phyloP scores from a whole-genome alignment of 1,140 invertebrate species.

The Temnothorax curvispinosus region DNA sequence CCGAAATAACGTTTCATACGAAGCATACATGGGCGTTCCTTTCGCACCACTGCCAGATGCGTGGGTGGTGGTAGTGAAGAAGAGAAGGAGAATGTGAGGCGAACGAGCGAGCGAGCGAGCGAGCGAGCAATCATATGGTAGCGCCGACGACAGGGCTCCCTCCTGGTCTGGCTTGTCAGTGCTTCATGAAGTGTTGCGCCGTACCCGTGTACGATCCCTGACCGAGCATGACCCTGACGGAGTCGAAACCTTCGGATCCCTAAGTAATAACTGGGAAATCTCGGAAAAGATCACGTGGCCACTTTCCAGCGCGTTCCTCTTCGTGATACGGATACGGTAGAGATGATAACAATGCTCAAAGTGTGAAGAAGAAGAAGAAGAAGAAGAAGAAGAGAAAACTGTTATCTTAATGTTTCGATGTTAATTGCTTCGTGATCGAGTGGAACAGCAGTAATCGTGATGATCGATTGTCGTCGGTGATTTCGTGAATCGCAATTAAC shows the following conservation, averaged over 20 bases:
- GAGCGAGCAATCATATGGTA: conserved; percentile 78
- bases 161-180: conserved; percentile 77
- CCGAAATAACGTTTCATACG: conserved; percentile 68
- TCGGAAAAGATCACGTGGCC: not conserved
- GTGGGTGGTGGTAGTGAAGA: conserved; percentile 79
- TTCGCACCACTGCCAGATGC: conserved; percentile 79
- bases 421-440: not conserved
- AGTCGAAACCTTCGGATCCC: not conserved
- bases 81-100: conserved; percentile 78
- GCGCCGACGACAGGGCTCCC: conserved; percentile 70
- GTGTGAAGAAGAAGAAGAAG: not conserved
- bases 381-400: not conserved
- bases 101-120: conserved; percentile 59
- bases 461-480: not conserved
- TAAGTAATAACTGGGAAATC: not conserved
- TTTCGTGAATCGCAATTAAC: not conserved
- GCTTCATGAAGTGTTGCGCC: conserved; percentile 75
- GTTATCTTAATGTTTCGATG: not conserved
- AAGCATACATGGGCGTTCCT: conserved; percentile 72
- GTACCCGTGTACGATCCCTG: conserved; percentile 58
- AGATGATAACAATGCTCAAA: not conserved
- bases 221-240: conserved; percentile 42
- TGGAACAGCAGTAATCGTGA: not conserved
- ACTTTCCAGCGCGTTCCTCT: not conserved
- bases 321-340: not conserved